A percentile compares a stretch with the other conserved stretches of the same genome.
Evolutionary conservation across 2,797 vertebrate genomes (phyloP).

Genomic region (Mormyrops attenuatus): DNA sequence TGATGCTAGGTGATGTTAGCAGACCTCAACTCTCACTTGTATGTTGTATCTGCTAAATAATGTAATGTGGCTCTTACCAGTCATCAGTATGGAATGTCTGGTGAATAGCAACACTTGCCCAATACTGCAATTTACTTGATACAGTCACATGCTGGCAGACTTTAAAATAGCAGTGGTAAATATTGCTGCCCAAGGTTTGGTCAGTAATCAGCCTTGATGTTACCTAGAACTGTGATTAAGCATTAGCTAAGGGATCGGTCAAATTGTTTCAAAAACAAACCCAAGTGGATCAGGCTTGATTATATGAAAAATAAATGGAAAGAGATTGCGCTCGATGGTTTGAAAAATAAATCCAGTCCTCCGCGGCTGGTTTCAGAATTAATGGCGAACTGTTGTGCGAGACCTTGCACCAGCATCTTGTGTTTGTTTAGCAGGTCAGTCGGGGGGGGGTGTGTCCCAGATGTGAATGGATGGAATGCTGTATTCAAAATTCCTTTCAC

Average conservation of each 20-base stretch:
- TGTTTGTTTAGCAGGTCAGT: background rate
- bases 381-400: slow-evolving; percentile 30
- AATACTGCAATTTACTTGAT: slow-evolving; percentile 17
- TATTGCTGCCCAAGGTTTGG: background rate
- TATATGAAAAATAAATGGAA: slow-evolving; percentile 3
- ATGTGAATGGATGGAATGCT: background rate
- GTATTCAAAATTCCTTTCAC: background rate
- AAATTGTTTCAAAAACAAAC: slow-evolving; percentile 19
- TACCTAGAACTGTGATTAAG: background rate
- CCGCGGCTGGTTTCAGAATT: slow-evolving; percentile 25
- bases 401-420: slow-evolving; percentile 31
- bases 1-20: background rate
- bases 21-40: background rate
- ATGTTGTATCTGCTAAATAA: background rate
- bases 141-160: background rate
- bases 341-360: slow-evolving; percentile 47
- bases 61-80: background rate
- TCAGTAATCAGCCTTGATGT: background rate
- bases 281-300: background rate
- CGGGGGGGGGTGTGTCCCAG: background rate
- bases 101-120: background rate
- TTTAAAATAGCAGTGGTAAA: background rate
- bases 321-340: slow-evolving; percentile 42
- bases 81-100: background rate
- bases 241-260: background rate